Percentiles rank a stretch among this genome's conserved stretches.
phyloP scores from a whole-genome alignment of 2,797 vertebrate species.

The Mycteria americana region DNA sequence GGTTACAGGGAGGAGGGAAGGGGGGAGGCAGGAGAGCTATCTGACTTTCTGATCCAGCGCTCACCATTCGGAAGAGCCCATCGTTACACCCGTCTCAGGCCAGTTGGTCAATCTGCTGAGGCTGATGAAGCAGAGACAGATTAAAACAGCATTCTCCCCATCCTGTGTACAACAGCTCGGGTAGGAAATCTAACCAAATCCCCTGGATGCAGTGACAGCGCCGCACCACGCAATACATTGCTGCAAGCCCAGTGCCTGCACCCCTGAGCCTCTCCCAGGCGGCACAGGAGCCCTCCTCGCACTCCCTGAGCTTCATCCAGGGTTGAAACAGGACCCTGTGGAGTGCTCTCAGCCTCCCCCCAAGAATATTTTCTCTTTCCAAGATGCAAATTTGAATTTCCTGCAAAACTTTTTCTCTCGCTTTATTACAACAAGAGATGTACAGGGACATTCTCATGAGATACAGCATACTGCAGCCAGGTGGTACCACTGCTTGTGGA shows the following conservation, averaged over 20 bases:
- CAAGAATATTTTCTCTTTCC: not conserved
- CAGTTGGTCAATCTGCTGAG: not conserved
- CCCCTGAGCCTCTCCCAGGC: not conserved
- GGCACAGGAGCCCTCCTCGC: not conserved
- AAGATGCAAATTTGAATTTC: not conserved
- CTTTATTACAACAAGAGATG: not conserved
- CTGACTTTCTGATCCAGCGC: not conserved
- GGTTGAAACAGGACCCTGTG: not conserved
- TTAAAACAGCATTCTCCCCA: not conserved
- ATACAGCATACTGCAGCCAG: not conserved
- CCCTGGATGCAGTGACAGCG: not conserved
- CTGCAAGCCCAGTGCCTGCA: not conserved
- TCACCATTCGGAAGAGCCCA: not conserved
- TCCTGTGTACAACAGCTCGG: rapidly evolving
- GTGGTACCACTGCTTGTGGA: not conserved
- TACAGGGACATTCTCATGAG: not conserved
- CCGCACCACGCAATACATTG: not conserved
- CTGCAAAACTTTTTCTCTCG: not conserved
- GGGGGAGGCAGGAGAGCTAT: not conserved
- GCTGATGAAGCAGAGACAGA: not conserved
- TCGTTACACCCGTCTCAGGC: not conserved
- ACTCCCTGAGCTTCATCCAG: not conserved
- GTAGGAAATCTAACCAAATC: not conserved
- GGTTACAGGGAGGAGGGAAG: not conserved
- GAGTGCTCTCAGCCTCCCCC: not conserved